Evolutionary conservation across 2,797 vertebrate genomes (phyloP), one percentile per base, ranked within the genome.

Genomic region (Muscicapa comitata): DNA sequence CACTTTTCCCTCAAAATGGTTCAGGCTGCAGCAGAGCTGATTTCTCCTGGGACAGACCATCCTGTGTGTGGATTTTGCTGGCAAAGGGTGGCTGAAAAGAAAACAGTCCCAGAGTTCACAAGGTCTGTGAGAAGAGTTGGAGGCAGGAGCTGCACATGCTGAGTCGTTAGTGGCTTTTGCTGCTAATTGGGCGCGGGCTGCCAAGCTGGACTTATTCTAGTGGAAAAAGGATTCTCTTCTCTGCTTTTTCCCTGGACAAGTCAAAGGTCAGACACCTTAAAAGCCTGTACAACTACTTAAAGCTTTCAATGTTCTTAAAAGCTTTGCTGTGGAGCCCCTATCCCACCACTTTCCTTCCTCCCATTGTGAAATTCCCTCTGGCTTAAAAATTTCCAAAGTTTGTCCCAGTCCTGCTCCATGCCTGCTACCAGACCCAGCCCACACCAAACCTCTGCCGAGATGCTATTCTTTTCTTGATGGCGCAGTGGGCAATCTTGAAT

Each of bases 241-340:
- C 63, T 66, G 55, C 40, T 62, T 76, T 88, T 73, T 71, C 61
- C 35, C 65, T 47, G 57, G 40, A 48, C 48, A 76, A 66, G 84
- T 93, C 84, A 87, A 89, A 89, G 81, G 92, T 82, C 58, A 63
- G 67, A 45, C 53, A 91, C 91, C 90, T 95, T 86, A 85, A 93
- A 76, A 89, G 74, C 45, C 81, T 20, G 8, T 63, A 59, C 67
- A 85, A 79, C 48, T 45, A 31, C 71, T 92, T 51, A 58, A 45
- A 88, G 74, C 51, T 89, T 78, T 73, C 5, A 0, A 43, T 63
- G 33, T 53, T 85, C 40, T 85, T 75, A 43, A 63, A 91, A 92
- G 75, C 78, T 85, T 53, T 72, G 43, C 77, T 17, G 16, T 8
- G 71, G 38, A 91, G 47, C 28, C 59, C 66, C 15, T 0, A 0